Base-by-base conservation (phyloP, 2,888 invertebrate species). In the Drosophila neutralis region DNA sequence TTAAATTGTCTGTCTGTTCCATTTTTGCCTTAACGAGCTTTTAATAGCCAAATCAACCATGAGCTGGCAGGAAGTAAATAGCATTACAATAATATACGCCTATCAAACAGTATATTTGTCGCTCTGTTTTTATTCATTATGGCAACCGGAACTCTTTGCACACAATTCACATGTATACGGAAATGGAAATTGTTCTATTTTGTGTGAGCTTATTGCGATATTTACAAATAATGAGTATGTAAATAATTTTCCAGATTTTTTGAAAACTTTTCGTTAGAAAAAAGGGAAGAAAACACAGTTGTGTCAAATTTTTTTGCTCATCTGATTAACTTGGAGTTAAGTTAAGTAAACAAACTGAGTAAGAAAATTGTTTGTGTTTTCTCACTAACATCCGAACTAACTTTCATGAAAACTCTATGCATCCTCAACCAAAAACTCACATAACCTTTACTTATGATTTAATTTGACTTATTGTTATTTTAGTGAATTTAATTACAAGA, bases 21-120 rank as follows among this genome's bases (percentile, higher is more conserved):
- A 15, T 35, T 29, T 42, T 27, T 31, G 6, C n/a, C 11, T 24
- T 69, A 45, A 69, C 35, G 52, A 68, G 42, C 24, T 21, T 24
- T 18, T 18, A n/a, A 31, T 53, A 54, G 7, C 31, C 21, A 42
- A 18, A 13, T 68, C 4, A 65, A 51, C n/a, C 40, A 36, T 3
- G 8, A 6, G n/a, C 21, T 21, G 57, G 4, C 36, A 36, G n/a
- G 10, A 56, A 21, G 21, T 42, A 29, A 52, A n/a, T 35, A 29
- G 3, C 10, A 11, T 29, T 11, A 27, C 2, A 21, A 40, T 18
- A 29, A 40, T 31, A 13, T 24, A 31, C 2, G 31, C 31, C 4
- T 13, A 13, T 24, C 2, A 65, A 65, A 42, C 5, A 5, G 5
- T 7, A 18, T 15, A 36, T 54, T 27, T 54, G 18, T 36, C 24